Evolutionary conservation across 1,140 invertebrate genomes (phyloP), one percentile per base, ranked within the genome.

Genomic region (Ceratina japonica): DNA sequence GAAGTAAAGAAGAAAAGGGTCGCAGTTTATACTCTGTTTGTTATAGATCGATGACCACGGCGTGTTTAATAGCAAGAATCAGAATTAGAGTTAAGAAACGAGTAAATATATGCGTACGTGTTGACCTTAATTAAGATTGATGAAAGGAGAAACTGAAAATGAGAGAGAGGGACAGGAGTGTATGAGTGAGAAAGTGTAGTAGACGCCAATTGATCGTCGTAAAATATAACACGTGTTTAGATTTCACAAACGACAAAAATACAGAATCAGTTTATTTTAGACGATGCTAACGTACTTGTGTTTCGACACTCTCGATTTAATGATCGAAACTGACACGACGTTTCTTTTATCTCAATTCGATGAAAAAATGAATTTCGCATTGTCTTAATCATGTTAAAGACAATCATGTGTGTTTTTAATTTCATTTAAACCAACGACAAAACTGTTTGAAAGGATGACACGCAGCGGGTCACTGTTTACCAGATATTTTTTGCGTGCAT

Each of bases 1-100:
- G 79, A 75, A 87, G 80, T 83, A 89, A 88, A 90, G 64, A 80
- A 80, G n/a, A 82, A 63, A 80, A 80, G n/a, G 84, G 78, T 85
- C 71, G 79, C 84, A 83, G 75, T 88, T 89, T 86, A 79, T 86
- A 81, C 79, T 83, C 73, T 81, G 64, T 85, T 87, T 75, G 75
- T 86, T 80, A 83, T 82, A 72, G 80, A 81, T 85, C 82, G 78
- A 86, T 66, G 84, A 87, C 75, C 79, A 71, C 65, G 81, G 69
- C 68, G 83, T 83, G 78, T 75, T 80, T 85, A 74, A 54, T 75
- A 71, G 77, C 83, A 78, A 80, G 64, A 66, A 85, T 75, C 83
- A 71, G 63, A 80, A 44, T 72, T 85, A 80, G 73, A 20, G 7
- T 61, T 75, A 86, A 65, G 71, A n/a, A 10, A 74, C 22, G 61